These are phyloP conservation scores for Junco hyemalis DNA, from an alignment of 2,113 vertebrate genomes.

Conservation along the genomic window DNA sequence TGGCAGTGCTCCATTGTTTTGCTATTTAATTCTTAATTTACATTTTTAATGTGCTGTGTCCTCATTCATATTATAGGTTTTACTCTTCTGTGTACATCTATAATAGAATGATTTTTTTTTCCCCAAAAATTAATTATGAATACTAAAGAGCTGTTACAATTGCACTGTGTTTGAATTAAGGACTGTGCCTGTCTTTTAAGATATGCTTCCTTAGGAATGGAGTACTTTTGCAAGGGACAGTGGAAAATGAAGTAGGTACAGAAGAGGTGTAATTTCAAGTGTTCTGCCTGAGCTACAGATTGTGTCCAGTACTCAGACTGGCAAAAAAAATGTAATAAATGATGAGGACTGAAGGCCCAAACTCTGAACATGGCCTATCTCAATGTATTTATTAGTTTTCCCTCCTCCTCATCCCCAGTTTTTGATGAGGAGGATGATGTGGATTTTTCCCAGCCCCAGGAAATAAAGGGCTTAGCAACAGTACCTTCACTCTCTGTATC, in stretches of 20 bases:
- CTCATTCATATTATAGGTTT: conserved; percentile 61
- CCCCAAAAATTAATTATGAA: conserved; percentile 39
- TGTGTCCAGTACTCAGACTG: neutral
- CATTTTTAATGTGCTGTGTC: conserved; percentile 74
- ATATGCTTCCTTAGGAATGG: neutral
- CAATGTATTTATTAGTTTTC: conserved; percentile 3
- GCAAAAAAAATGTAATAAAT: neutral
- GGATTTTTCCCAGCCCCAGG: neutral
- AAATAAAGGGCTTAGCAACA: conserved; percentile 6
- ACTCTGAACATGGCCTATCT: neutral
- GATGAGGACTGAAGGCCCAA: neutral
- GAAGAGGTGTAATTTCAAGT: neutral
- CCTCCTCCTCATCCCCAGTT: neutral
- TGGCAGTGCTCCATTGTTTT: conserved; percentile 73
- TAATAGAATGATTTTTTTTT: conserved; percentile 40
- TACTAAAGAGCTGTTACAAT: conserved; percentile 44
- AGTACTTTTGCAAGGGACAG: neutral
- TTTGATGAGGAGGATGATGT: neutral
- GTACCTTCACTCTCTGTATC: neutral
- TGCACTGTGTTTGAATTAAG: neutral
- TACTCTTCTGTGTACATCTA: conserved; percentile 58
- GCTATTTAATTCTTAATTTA: conserved; percentile 75
- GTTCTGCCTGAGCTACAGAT: neutral
- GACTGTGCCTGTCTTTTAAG: neutral
- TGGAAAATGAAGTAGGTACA: neutral